Percentiles rank a stretch among this genome's conserved stretches.
Evolutionary conservation across 2,113 vertebrate species (phyloP).

Genomic region (Narcine bancroftii): DNA sequence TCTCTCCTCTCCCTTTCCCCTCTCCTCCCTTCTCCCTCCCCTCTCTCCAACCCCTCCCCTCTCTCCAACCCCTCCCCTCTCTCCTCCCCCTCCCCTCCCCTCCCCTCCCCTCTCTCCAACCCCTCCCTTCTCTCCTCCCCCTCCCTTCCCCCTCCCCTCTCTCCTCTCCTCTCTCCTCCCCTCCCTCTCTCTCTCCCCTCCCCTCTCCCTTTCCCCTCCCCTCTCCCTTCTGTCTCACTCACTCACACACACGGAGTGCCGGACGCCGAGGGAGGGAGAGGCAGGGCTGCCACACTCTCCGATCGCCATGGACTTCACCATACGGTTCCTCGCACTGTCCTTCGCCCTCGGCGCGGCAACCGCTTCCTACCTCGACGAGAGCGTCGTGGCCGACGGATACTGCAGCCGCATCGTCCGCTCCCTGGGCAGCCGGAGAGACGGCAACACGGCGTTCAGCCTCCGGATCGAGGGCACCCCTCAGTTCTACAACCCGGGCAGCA

Average conservation of each 20-base stretch:
- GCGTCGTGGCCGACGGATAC: conserved; percentile 78
- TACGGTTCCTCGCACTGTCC: conserved; percentile 40
- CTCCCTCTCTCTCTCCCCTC: conserved; percentile 40
- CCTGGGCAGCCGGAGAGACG: conserved; percentile 78
- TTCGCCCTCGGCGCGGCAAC: conserved; percentile 39
- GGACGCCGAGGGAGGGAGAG: not conserved
- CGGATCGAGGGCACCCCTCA: conserved; percentile 91
- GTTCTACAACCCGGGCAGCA: conserved; percentile 87
- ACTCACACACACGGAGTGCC: no score
- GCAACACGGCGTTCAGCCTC: conserved; percentile 85
- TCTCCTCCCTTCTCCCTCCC: not conserved
- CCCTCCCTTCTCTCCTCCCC: no score
- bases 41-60: conserved; percentile 38
- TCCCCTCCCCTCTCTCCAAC: no score
- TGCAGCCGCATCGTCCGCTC: conserved; percentile 85
- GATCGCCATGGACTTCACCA: conserved; percentile 4
- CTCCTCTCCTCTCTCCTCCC: conserved; percentile 8
- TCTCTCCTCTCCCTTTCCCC: no score
- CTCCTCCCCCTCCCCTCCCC: no score
- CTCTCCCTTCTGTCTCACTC: no score
- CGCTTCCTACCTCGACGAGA: conserved; percentile 78
- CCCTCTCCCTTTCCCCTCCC: no score
- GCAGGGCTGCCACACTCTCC: not conserved
- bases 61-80: conserved; percentile 38
- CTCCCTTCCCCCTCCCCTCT: no score